phyloP scores from a whole-genome alignment of 1,140 invertebrate genomes.

The Temnothorax curvispinosus region DNA sequence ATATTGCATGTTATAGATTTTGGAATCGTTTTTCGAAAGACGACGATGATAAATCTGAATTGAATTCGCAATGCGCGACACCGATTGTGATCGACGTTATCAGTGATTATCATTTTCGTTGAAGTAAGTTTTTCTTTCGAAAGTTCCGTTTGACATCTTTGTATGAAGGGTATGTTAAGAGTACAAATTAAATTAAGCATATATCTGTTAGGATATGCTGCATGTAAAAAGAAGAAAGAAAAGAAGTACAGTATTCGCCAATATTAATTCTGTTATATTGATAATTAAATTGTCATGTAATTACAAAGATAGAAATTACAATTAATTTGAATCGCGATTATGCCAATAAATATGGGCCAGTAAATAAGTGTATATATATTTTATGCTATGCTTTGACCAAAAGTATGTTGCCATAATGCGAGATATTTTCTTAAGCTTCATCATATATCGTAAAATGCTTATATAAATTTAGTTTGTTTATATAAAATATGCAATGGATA shows the following conservation, averaged over 20 bases:
- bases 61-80: not conserved
- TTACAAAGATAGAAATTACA: not conserved
- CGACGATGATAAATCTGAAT: not conserved
- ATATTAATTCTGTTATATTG: not conserved
- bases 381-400: not conserved
- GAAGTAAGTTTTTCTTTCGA: constrained; percentile 5
- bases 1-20: constrained; percentile 16
- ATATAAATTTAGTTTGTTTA: not conserved
- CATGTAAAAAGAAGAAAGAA: not conserved
- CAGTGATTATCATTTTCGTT: not conserved
- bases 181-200: constrained; percentile 53
- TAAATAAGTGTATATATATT: constrained; percentile 22
- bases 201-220: constrained; percentile 12
- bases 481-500: not conserved
- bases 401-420: not conserved
- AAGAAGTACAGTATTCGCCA: constrained; percentile 2
- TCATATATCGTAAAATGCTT: constrained; percentile 18
- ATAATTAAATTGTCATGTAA: not conserved
- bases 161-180: constrained; percentile 32
- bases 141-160: not conserved
- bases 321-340: not conserved
- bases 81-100: constrained; percentile 11
- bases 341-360: constrained; percentile 12
- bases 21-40: not conserved
- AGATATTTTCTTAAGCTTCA: constrained; percentile 32